Base-by-base conservation (phyloP, 2,113 vertebrate genomes). In the Entelurus aequoreus region DNA sequence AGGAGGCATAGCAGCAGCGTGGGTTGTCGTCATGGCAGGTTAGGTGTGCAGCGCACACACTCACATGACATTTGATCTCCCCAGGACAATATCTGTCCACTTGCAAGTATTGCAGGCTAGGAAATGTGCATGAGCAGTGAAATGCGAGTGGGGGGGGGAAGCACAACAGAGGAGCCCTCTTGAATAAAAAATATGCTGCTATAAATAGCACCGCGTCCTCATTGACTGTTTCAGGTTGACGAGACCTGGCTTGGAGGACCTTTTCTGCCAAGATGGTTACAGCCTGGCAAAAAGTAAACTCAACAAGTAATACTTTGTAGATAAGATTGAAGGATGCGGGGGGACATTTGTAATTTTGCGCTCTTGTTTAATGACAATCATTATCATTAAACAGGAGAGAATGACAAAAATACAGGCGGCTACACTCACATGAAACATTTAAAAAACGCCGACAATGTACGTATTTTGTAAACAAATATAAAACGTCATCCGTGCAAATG, bases 171-270 rank as follows among this genome's bases (percentile, higher is more conserved):
- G 83, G 72, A 84, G 75, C 78, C 76, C 82, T 88, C 76, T 81
- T 88, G 79, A 91, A 89, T 89, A 87, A 89, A 87, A 87, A 86
- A 86, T 82, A 60, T 64, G 69, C 60, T n/a, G 57, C 88, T 90
- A 92, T 88, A 88, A 90, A 92, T 90, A 90, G 84, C 72, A 77
- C 63, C 21, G 68, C 70, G 65, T 88, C 76, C 84, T 85, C 70
- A 69, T 78, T 75, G 75, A 74, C 65, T 69, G 77, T 79, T 83
- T 78, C 75, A 77, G 73, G 76, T 78, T 84, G 82, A 72, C 59
- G 74, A 70, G 72, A 82, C 62, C 72, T 76, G 60, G 57, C 51
- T 78, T 75, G 71, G 52, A 16, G 61, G 37, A 66, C 63, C 37
- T 69, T 54, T 38, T 21, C 69, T 63, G 14, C 49, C 67, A 44